phyloP scores from a whole-genome alignment of 2,113 vertebrate genomes.

The Engraulis encrasicolus region DNA sequence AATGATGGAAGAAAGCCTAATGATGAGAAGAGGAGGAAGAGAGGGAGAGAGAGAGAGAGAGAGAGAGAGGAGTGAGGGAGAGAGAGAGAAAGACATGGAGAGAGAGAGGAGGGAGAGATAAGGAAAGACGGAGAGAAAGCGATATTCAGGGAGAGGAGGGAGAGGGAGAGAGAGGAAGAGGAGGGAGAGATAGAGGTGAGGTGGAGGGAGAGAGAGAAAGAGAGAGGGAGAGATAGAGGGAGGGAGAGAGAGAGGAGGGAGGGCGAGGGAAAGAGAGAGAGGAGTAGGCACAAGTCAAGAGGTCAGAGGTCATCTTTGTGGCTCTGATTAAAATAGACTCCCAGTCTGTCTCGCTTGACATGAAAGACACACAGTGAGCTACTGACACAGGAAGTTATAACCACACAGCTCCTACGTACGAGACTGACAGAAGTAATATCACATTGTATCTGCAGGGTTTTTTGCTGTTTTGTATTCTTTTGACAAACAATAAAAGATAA shows the following conservation, averaged over 20 bases:
- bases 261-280: constrained; percentile 39
- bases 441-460: no score
- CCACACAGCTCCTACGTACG: neutral
- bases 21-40: neutral
- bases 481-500: no score
- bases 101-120: no score
- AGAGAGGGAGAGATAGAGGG: no score
- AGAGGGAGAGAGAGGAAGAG: constrained; percentile 35
- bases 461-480: no score
- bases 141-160: neutral
- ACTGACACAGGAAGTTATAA: constrained; percentile 3
- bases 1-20: neutral
- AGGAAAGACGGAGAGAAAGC: no score
- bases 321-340: constrained; percentile 48
- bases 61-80: neutral
- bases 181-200: neutral
- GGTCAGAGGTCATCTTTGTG: constrained; percentile 52
- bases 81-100: constrained; percentile 29
- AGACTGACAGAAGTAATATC: neutral
- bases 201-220: no score
- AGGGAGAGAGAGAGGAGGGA: neutral
- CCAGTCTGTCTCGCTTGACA: constrained; percentile 36
- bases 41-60: neutral
- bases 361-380: neutral
- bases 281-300: constrained; percentile 39